These are phyloP conservation scores for Zhengitettix transpicula DNA, from an alignment of 2,888 invertebrate species.

Conservation along the genomic window DNA sequence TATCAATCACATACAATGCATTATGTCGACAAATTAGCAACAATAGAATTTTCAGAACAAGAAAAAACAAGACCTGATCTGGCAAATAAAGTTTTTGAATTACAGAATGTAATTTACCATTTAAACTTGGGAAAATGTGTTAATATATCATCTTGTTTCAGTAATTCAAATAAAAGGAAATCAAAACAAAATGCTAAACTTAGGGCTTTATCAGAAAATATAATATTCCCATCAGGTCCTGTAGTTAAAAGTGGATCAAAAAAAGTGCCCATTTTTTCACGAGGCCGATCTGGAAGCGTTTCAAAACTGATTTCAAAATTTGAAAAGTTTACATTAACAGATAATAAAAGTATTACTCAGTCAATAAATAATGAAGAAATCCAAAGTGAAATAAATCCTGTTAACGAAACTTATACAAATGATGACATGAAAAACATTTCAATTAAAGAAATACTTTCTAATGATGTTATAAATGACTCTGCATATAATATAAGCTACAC, in stretches of 20 bases:
- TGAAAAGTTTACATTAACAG: constrained; percentile 1
- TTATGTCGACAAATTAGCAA: constrained; percentile 2
- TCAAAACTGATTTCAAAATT: constrained; percentile 7
- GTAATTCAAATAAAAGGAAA: not conserved
- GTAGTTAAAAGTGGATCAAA: not conserved
- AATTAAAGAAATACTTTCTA: too few relatives aligned
- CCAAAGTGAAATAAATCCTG: too few relatives aligned
- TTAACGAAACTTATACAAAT: too few relatives aligned
- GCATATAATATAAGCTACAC: too few relatives aligned
- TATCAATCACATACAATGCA: not conserved
- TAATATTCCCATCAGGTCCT: not conserved
- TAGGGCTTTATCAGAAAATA: not conserved
- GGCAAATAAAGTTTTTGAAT: not conserved
- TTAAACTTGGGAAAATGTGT: not conserved
- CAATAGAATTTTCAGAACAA: not conserved
- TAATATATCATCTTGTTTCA: not conserved
- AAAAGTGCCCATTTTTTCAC: not conserved
- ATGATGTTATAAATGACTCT: too few relatives aligned
- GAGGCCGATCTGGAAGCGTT: constrained; percentile 6
- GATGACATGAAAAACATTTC: too few relatives aligned
- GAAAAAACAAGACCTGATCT: not conserved
- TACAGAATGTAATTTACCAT: not conserved
- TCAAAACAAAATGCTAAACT: not conserved
- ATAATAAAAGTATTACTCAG: not conserved
- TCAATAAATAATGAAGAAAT: not conserved